Evolutionary conservation across 2,888 invertebrate genomes (phyloP).

Genomic region (Stenodema calcarata): DNA sequence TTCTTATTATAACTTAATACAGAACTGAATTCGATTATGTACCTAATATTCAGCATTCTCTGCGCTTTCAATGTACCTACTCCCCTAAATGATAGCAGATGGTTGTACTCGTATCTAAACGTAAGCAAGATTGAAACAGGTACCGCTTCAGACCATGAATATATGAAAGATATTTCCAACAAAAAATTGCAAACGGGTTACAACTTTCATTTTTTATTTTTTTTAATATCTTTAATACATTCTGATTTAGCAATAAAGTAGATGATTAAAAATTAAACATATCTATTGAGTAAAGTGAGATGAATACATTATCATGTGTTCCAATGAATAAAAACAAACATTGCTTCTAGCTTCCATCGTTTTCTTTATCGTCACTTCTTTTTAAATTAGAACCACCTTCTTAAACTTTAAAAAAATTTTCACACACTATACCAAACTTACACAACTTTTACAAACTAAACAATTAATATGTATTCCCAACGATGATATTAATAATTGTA

Average conservation of each 20-base stretch:
- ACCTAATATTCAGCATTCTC: too few relatives aligned
- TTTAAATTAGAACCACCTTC: slow-evolving; percentile 13
- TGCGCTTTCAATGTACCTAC: too few relatives aligned
- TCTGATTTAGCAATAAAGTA: slow-evolving; percentile 54
- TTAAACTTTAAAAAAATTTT: slow-evolving; percentile 29
- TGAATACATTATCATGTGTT: slow-evolving; percentile 51
- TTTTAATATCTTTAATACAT: slow-evolving; percentile 51
- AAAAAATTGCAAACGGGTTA: slow-evolving; percentile 26
- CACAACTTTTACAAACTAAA: slow-evolving; percentile 37
- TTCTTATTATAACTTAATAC: too few relatives aligned
- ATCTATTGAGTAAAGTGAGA: slow-evolving; percentile 52
- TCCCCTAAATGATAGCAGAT: too few relatives aligned
- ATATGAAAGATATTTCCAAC: background rate
- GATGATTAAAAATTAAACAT: slow-evolving; percentile 53
- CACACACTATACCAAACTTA: slow-evolving; percentile 45
- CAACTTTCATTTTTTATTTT: slow-evolving; percentile 36
- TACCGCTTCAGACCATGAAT: background rate
- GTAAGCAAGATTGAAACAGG: background rate
- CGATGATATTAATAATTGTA: slow-evolving; percentile 1
- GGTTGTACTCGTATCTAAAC: too few relatives aligned
- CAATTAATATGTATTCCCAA: slow-evolving; percentile 41
- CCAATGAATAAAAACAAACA: slow-evolving; percentile 49
- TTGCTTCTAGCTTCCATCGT: background rate
- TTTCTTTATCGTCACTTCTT: slow-evolving; percentile 2
- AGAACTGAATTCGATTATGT: too few relatives aligned